A percentile compares a stretch with the other conserved stretches of the same genome.
phyloP scores from a whole-genome alignment of 2,797 vertebrate species.

The Pachyuromys duprasi region DNA sequence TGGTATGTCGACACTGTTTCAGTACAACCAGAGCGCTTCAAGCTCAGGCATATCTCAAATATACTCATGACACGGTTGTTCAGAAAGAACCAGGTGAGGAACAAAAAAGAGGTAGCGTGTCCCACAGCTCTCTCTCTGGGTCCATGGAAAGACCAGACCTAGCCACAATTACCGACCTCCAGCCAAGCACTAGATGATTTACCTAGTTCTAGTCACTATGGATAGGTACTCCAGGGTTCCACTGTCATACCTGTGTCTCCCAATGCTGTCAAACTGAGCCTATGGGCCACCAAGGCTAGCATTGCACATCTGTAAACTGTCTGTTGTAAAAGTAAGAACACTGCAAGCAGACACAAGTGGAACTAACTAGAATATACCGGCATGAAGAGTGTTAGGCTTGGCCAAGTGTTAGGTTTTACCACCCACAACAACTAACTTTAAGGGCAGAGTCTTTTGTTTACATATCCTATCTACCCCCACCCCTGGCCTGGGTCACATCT shows the following conservation, averaged over 20 bases:
- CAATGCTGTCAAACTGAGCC: not conserved
- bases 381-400: not conserved
- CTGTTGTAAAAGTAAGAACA: not conserved
- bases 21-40: not conserved
- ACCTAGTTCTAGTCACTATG: not conserved
- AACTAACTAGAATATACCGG: not conserved
- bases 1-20: not conserved
- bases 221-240: no score
- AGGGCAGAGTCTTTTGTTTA: not conserved
- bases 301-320: not conserved
- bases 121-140: not conserved
- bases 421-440: not conserved
- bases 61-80: not conserved
- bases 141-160: not conserved
- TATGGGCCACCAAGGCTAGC: not conserved
- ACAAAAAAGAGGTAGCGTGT: not conserved
- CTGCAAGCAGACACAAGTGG: not conserved
- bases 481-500: not conserved
- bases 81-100: not conserved
- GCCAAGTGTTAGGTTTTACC: not conserved
- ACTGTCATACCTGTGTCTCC: no score
- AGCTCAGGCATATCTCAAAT: not conserved
- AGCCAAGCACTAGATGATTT: not conserved
- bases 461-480: not conserved
- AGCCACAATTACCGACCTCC: not conserved